Conservation (phyloP, 1,140 invertebrate species). For the Propsilocerus akamusi region DNA sequence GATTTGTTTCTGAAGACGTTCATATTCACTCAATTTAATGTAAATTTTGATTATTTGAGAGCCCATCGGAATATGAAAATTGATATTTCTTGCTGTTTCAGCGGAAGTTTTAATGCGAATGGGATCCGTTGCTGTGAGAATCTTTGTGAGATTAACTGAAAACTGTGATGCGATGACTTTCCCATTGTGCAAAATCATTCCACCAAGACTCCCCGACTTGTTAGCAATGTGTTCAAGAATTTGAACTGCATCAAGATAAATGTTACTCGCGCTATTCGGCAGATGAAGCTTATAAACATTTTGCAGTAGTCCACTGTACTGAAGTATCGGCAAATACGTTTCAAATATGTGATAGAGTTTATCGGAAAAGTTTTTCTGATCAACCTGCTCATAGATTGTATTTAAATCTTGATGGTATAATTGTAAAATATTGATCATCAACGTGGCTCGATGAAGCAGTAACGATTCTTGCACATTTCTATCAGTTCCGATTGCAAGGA, state of each 20-base stretch:
- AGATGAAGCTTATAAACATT: constrained; percentile 54
- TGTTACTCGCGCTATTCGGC: constrained; percentile 64
- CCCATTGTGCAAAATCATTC: constrained; percentile 62
- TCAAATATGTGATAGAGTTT: constrained; percentile 68
- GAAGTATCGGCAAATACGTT: constrained; percentile 62
- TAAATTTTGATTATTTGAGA: constrained; percentile 62
- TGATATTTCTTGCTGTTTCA: constrained; percentile 34
- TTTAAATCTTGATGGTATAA: constrained; percentile 65
- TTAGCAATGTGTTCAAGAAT: constrained; percentile 57
- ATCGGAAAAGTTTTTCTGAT: constrained; percentile 38
- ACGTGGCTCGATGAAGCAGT: constrained; percentile 48
- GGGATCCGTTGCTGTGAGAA: constrained; percentile 58
- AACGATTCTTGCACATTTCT: constrained; percentile 63
- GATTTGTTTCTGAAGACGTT: constrained; percentile 27
- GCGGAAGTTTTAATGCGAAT: constrained; percentile 60
- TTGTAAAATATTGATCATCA: constrained; percentile 46
- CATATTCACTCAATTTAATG: constrained; percentile 39
- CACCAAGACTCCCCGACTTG: constrained; percentile 50
- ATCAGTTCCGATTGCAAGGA: constrained; percentile 66
- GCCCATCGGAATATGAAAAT: constrained; percentile 52
- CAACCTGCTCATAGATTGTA: constrained; percentile 35
- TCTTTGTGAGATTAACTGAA: constrained; percentile 49
- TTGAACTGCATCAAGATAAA: constrained; percentile 65
- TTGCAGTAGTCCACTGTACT: constrained; percentile 58
- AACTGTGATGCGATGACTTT: constrained; percentile 64